Base-by-base conservation (phyloP, 2,797 vertebrate genomes). In the Trachops cirrhosus region DNA sequence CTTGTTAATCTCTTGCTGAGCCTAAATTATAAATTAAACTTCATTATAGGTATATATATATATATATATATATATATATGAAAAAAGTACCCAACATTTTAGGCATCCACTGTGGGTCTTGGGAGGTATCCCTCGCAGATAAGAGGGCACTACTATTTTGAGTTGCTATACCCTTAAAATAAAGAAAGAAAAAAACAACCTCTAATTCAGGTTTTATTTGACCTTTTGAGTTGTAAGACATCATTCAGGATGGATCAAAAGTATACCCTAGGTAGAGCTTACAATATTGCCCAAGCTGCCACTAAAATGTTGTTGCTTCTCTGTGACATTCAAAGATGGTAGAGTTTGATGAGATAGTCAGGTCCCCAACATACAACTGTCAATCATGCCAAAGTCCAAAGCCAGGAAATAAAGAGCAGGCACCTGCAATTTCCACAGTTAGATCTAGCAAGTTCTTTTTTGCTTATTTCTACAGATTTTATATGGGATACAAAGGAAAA, bases 241-340 rank as follows among this genome's bases (percentile, higher is more conserved):
- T 83, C 89, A 96, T 85, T 96, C 86, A 92, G 39, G 92, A 88
- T 68, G 52, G 34, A 88, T 96, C 57, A 93, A 89, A 94, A 92
- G 68, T 77, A 44, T 46, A 71, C 46, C 67, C 46, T 50, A 54
- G 52, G 62, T 78, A 78, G 29, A 82, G 44, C 4, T 89, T 89
- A 74, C 41, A 59, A 73, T 88, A 90, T 41, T 54, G 19, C 54
- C 59, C 21, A 54, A 84, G 29, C 32, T 70, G 41, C n/a, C 44
- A 46, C 57, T 48, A 77, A 85, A 93, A 85, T 26, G 48, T 64
- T 74, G 68, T 39, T 78, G 19, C 52, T 93, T 90, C 46, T 93
- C 8, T 39, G 54, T 93, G 59, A 70, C 54, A 92, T 83, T 85
- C 22, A 83, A 95, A 86, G 22, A 88, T 29, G 64, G 37, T 46